Evolutionary conservation across 2,113 vertebrate genomes (phyloP), one percentile per base, ranked within the genome.

Genomic region (Tragelaphus scriptus): DNA sequence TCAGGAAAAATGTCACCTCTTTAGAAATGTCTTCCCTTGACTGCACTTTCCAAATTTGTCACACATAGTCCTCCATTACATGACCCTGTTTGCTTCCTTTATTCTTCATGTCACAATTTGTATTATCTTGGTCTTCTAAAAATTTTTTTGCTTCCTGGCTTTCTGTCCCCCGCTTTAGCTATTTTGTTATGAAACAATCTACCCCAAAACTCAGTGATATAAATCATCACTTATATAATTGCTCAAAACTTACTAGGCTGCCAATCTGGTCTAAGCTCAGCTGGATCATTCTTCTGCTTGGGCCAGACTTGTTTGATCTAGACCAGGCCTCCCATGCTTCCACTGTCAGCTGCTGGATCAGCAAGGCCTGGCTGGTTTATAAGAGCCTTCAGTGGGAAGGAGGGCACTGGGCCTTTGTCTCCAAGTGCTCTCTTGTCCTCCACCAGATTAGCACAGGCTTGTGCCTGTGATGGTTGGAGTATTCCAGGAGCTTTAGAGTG

Each of bases 131-230:
- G 10, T 55, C 30, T 61, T 80, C 51, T 88, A 36, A 21, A 53
- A 53, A 3, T 77, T 91, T 91, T n/a, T 71, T 97, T 90, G 71
- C 75, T 51, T 81, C 65, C 86, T 97, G 56, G 59, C 56, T 96
- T 85, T 80, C 61, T 93, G 30, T 68, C 63, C 71, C 25, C 53
- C 5, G 17, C 15, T 58, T 87, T 90, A 65, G 84, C 32, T 25
- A 4, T 95, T 91, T 95, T 93, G 47, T 49, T 91, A 68, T 56
- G 21, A 47, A 82, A 82, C 55, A 71, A 55, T 79, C 17, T 55
- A 61, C 49, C 56, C 49, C 36, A 49, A 68, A 94, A 71, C 21
- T 61, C 40, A 90, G 86, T 88, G 85, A n/a, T 0, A 3, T 81
- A 65, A 71, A 32, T n/a, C n/a, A 93, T 81, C 59, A 77, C 23